Base-by-base conservation (phyloP, 1,140 invertebrate species). In the Acromyrmex echinatior region DNA sequence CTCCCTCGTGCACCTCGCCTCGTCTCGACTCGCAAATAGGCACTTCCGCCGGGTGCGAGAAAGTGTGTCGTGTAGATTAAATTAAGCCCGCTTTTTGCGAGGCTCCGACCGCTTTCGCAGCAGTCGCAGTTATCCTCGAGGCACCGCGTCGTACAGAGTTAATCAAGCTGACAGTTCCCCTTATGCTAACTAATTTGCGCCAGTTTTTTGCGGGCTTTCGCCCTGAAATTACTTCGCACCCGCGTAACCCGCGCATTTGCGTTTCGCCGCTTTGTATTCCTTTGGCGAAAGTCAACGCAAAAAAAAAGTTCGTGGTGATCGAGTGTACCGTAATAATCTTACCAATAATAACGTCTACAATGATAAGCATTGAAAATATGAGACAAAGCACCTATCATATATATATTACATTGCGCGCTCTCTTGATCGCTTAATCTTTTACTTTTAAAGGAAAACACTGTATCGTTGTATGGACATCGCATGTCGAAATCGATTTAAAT, bases 41-140 rank as follows among this genome's bases (percentile, higher is more conserved):
- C 31, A 66, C 70, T 84, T 84, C 70, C 80, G 80, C 21, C 87
- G 63, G 81, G 16, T 82, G 74, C 87, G 82, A 78, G 70, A 35
- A 76, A 89, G 88, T 87, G 88, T 90, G 88, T 90, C 88, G 80
- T 90, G 88, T 80, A 89, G 84, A 76, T 90, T 90, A 90, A 90
- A 90, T 90, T 82, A 90, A 89, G 88, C 86, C 80, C 63, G 78
- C 56, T 90, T 89, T 87, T 90, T 90, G 88, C 66, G 0, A 14
- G 2, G 14, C 51, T 53, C 68, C 65, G 60, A 73, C 53, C 49
- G 77, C 66, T 89, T 81, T 87, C 79, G 71, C 60, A 58, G 79
- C 87, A 31, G 71, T 65, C 28, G 87, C 84, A 62, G 71, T 89
- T 89, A 89, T 80, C 77, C 86, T 56, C 70, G 49, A 16, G 62